Conservation (phyloP, 2,797 vertebrate species). For the Lepilemur septentrionalis region DNA sequence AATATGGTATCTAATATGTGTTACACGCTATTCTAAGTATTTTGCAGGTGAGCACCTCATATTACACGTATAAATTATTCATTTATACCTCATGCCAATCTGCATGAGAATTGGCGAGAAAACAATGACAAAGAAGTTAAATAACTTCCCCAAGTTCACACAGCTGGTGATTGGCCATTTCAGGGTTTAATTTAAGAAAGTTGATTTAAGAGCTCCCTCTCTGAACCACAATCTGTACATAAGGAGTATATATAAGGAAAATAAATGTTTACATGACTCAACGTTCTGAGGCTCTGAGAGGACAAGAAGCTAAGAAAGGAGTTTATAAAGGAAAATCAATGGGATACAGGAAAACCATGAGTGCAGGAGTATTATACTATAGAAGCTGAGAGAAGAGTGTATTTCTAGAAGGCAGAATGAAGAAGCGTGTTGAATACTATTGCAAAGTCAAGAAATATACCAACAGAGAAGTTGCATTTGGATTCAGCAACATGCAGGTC, state of each 20-base stretch:
- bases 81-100: background rate
- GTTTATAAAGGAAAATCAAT: background rate
- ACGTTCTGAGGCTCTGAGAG: background rate
- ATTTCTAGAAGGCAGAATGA: background rate
- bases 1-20: background rate
- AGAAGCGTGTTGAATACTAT: background rate
- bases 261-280: background rate
- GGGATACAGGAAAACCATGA: background rate
- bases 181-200: background rate
- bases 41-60: background rate
- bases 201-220: background rate
- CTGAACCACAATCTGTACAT: background rate
- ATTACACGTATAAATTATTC: background rate
- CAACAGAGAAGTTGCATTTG: background rate
- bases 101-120: background rate
- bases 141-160: background rate
- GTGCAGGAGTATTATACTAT: accelerated
- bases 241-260: background rate
- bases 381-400: background rate
- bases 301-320: background rate
- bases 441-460: background rate
- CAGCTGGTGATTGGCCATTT: background rate
- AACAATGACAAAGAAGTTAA: background rate
- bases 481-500: background rate
- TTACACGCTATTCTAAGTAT: background rate